Conservation (phyloP, 2,113 vertebrate genomes). For the Platanista minor region DNA sequence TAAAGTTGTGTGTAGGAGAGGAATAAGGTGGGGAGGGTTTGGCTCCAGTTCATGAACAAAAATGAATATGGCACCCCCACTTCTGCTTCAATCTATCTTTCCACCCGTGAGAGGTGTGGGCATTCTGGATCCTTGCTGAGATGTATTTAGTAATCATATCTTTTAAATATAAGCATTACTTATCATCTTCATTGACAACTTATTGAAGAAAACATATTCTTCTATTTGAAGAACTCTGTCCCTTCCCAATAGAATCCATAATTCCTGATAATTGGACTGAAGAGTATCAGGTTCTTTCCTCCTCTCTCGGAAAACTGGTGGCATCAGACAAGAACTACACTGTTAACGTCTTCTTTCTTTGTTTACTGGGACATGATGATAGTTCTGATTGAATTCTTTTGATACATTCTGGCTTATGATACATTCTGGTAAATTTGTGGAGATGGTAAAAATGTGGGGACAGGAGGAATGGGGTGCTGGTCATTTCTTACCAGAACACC, state of each 20-base stretch:
- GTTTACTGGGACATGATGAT: background rate
- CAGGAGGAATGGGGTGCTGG: background rate
- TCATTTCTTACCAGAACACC: background rate
- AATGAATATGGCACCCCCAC: background rate
- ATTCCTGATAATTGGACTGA: background rate
- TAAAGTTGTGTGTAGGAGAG: background rate
- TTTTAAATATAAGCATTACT: background rate
- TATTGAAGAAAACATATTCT: background rate
- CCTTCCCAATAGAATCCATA: background rate
- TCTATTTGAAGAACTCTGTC: background rate
- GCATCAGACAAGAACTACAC: background rate
- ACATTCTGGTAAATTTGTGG: background rate
- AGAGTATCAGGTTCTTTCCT: background rate
- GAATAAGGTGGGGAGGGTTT: background rate
- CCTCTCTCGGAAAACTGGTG: background rate
- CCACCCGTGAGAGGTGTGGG: background rate
- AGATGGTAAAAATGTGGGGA: background rate
- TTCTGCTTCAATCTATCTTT: background rate
- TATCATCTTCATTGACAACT: background rate
- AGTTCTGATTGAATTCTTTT: background rate
- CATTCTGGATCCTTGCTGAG: background rate
- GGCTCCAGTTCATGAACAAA: background rate
- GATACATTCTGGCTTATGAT: background rate
- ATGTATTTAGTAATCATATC: background rate
- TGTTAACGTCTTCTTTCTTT: background rate